Conservation (phyloP, 2,113 vertebrate genomes). For the Barnardius zonarius region DNA sequence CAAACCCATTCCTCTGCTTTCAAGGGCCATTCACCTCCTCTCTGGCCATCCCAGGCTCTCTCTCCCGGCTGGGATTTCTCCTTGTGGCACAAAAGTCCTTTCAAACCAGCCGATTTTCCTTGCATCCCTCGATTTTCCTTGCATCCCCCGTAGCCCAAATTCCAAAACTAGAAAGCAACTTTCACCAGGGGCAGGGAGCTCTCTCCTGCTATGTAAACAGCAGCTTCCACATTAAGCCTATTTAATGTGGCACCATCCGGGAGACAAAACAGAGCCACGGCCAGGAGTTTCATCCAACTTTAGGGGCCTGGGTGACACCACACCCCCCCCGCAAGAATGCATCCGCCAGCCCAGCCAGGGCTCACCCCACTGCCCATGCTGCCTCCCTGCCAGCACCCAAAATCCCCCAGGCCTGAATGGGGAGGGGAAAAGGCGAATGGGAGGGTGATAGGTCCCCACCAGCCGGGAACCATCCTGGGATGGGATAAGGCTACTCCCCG, state of each 20-base stretch:
- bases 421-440: background rate
- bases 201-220: background rate
- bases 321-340: background rate
- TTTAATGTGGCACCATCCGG: background rate
- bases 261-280: background rate
- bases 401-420: background rate
- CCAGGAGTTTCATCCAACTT: background rate
- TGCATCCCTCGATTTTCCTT: background rate
- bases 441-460: background rate
- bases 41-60: background rate
- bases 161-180: background rate
- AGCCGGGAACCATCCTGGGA: background rate
- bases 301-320: background rate
- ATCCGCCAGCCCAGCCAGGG: background rate
- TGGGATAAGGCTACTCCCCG: background rate
- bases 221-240: background rate
- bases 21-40: background rate
- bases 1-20: background rate
- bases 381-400: background rate
- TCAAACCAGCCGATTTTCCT: background rate
- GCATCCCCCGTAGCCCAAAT: accelerated
- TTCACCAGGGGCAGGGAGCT: background rate
- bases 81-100: background rate
- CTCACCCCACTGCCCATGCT: background rate
- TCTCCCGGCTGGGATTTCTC: background rate